Evolutionary conservation across 2,113 vertebrate genomes (phyloP), one percentile per base, ranked within the genome.

Genomic region (Myxocyprinus asiaticus): DNA sequence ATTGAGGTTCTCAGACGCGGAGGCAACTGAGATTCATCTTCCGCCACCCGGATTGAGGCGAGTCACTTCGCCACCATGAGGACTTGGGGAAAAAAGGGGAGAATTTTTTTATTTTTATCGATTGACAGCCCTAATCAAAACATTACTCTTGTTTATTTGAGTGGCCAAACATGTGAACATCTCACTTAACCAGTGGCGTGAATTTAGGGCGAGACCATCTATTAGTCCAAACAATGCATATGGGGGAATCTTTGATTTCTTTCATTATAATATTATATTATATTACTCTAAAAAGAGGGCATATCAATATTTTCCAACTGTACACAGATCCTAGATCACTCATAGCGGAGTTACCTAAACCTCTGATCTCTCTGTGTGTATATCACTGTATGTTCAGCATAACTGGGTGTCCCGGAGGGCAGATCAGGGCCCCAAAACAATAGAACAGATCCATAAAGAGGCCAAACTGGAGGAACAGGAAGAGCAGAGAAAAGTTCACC

Each of bases 381-480:
- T 67, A 12, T 14, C 5, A 42, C 63, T 51, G 10, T 55, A 9
- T 61, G 42, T 55, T 6, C 81, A 99, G 97, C 95, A 97, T 90
- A 97, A 97, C 85, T 99, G 97, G 97, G 93, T 99, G 61, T 98
- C 96, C 4, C 92, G 97, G 85, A 94, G 96, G 88, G 96, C 94
- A 43, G 97, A 99, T 87, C 96, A 96, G 87, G 98, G 97, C 22
- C 98, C 98, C 0, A 99, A 99, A 88, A 99, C 97, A 70, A 98
- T 99, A 0, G 96, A 99, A 91, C 97, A 99, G 92, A 99, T 99
- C 88, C 97, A 98, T 85, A 97, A 98, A 86, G 96, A 99, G 79
- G 97, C 97, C 53, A 97, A 98, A 89, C 97, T 98, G 82, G 97
- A 99, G 89, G 97, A 99, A 87, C 97, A 99, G 77, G 96, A 98